These are phyloP conservation scores for Magallana angulata DNA, from an alignment of 1,140 invertebrate genomes.

Conservation along the genomic window DNA sequence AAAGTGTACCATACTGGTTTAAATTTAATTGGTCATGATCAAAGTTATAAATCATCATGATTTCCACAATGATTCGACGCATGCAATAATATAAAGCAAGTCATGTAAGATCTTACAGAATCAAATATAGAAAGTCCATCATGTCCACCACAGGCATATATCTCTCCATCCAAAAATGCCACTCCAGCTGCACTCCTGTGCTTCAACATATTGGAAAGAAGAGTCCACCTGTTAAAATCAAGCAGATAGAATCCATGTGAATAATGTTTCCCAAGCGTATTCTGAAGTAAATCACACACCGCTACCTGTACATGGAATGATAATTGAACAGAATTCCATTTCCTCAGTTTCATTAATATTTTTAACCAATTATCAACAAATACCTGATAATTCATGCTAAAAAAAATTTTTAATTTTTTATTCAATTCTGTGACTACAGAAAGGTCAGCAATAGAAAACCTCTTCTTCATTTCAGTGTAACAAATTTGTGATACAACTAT, in stretches of 20 bases:
- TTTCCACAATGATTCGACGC: too few relatives aligned
- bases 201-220: constrained; percentile 75
- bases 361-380: too few relatives aligned
- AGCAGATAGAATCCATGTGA: background rate
- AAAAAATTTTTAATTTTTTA: too few relatives aligned
- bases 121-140: constrained; percentile 94
- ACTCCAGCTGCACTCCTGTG: constrained; percentile 88
- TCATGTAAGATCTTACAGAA: constrained; percentile 81
- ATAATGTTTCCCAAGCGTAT: too few relatives aligned
- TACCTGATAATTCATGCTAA: too few relatives aligned
- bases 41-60: too few relatives aligned
- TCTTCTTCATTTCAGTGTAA: too few relatives aligned
- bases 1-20: too few relatives aligned
- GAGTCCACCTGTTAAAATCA: constrained; percentile 70
- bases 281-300: background rate
- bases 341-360: background rate
- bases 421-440: too few relatives aligned
- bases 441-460: too few relatives aligned
- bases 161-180: constrained; percentile 88
- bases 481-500: too few relatives aligned
- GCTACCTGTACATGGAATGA: background rate
- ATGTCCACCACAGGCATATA: constrained; percentile 91
- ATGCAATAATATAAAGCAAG: background rate
- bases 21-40: too few relatives aligned
- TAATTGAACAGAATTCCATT: background rate